A percentile compares a stretch with the other conserved stretches of the same genome.
phyloP scores from a whole-genome alignment of 2,797 vertebrate genomes.

The Propithecus perrieri region DNA sequence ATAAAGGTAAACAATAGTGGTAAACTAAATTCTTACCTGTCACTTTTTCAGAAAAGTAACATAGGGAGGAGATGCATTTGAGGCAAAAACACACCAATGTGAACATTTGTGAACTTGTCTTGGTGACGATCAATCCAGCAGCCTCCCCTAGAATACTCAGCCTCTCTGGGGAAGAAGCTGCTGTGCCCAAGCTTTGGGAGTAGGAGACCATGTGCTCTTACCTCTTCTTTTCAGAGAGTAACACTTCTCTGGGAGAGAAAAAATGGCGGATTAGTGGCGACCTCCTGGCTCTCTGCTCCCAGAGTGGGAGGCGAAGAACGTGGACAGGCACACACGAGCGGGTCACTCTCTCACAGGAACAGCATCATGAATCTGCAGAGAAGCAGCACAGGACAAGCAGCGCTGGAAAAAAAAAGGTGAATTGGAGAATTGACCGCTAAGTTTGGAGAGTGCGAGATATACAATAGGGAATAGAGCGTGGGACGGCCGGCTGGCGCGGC shows the following conservation, averaged over 20 bases:
- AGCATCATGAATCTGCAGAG: too few species aligned
- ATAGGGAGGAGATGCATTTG: neutral
- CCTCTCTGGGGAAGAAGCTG: accelerated
- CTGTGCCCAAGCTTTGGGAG: neutral
- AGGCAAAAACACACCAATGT: neutral
- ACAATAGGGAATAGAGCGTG: too few species aligned
- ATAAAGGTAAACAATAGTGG: neutral
- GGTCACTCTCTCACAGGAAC: too few species aligned
- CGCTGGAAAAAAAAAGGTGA: too few species aligned
- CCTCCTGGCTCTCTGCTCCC: too few species aligned
- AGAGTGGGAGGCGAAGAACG: too few species aligned
- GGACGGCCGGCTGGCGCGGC: too few species aligned
- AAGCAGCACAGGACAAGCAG: too few species aligned
- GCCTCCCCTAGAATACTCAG: accelerated
- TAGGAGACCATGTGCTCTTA: neutral
- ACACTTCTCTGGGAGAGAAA: neutral
- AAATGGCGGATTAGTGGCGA: too few species aligned
- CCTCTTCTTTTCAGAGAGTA: neutral
- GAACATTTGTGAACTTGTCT: neutral
- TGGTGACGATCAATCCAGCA: neutral
- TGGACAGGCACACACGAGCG: too few species aligned
- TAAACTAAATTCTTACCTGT: slow-evolving; percentile 60
- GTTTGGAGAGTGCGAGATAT: too few species aligned
- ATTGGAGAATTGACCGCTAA: too few species aligned
- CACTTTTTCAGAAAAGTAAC: neutral